A percentile compares a stretch with the other conserved stretches of the same genome.
Conservation (phyloP, 64 coral and sea anemone species). For the Cladopsammia gracilis region DNA sequence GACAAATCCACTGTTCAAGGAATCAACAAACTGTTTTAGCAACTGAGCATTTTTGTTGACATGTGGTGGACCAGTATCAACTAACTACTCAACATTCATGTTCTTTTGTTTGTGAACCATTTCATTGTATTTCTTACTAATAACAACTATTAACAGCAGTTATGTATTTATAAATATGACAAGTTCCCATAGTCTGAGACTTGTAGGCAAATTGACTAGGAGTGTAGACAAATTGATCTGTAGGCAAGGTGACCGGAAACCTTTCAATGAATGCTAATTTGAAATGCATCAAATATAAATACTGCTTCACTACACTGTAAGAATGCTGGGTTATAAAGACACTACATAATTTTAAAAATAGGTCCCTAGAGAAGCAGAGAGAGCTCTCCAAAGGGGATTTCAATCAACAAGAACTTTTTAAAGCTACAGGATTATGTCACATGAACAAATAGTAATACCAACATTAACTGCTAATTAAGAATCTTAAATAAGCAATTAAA, state of each 20-base stretch:
- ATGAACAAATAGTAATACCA: neutral
- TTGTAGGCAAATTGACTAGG: neutral
- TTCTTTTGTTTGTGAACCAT: neutral
- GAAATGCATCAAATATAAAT: neutral
- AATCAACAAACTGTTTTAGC: no score
- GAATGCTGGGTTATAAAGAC: neutral
- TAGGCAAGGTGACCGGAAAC: neutral
- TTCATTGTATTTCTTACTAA: neutral
- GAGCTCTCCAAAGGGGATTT: no score
- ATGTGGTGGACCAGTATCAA: constrained; percentile 21
- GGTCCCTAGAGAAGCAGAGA: no score
- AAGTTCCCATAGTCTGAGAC: neutral
- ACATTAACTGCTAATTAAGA: neutral
- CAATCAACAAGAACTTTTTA: no score
- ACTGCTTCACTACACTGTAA: neutral
- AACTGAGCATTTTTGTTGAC: neutral
- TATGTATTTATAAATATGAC: neutral
- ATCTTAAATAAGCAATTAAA: neutral
- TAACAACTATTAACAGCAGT: neutral
- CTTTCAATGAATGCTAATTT: neutral
- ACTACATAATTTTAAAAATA: neutral
- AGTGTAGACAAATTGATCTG: neutral
- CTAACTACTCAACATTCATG: neutral
- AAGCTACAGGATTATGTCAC: no score
- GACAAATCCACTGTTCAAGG: no score